These are phyloP conservation scores for Dipodomys merriami DNA, from an alignment of 2,113 vertebrate species.

Conservation along the genomic window DNA sequence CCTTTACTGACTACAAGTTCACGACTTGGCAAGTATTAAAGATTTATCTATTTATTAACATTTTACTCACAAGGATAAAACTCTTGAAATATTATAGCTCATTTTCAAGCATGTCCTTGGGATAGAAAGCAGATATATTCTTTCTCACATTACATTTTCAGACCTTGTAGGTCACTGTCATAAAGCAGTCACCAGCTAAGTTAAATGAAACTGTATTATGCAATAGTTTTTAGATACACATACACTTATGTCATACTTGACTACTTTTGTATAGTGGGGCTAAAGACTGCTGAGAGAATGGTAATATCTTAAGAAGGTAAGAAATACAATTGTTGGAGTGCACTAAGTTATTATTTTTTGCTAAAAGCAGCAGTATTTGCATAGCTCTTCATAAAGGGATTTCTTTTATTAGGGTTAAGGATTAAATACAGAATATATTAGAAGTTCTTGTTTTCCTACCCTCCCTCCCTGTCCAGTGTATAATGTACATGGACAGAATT, in stretches of 20 bases:
- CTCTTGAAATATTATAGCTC: conserved; percentile 71
- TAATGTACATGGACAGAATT: background rate
- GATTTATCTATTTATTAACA: conserved; percentile 80
- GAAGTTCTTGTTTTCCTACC: too few relatives aligned
- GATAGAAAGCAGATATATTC: conserved; percentile 75
- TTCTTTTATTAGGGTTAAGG: conserved; percentile 21
- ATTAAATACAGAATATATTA: background rate
- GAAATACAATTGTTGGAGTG: background rate
- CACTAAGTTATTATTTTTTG: background rate
- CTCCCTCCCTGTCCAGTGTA: too few relatives aligned
- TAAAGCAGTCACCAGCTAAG: conserved; percentile 74
- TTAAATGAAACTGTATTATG: conserved; percentile 64
- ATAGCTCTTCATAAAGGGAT: background rate
- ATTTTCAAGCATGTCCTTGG: conserved; percentile 78
- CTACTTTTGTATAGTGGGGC: conserved; percentile 41
- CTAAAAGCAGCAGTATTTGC: background rate
- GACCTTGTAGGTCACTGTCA: conserved; percentile 67
- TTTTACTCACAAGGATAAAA: conserved; percentile 78
- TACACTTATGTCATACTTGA: conserved; percentile 60
- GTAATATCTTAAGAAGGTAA: background rate
- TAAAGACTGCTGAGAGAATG: conserved; percentile 20
- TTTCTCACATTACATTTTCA: conserved; percentile 75
- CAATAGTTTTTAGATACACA: conserved; percentile 63
- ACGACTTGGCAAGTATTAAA: conserved; percentile 70
- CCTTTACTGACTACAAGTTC: conserved; percentile 64